Evolutionary conservation across 2,888 invertebrate species (phyloP).

Genomic region (Resseliella maxima): DNA sequence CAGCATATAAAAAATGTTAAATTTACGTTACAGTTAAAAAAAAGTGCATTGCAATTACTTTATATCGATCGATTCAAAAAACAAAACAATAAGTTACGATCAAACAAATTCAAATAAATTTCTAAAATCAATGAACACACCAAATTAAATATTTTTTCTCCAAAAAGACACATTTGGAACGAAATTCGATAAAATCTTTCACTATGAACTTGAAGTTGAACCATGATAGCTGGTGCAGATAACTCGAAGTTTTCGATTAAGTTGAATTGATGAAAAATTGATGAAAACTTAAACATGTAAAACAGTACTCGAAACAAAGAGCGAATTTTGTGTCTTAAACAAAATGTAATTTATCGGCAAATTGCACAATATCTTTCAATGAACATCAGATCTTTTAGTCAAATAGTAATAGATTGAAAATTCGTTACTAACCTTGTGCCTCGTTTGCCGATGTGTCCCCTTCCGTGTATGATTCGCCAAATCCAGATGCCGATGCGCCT

Average conservation of each 20-base stretch:
- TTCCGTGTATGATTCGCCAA: slow-evolving; percentile 58
- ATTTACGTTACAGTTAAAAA: background rate
- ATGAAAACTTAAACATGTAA: slow-evolving; percentile 45
- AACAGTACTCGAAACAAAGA: slow-evolving; percentile 57
- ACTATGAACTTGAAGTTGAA: too few species aligned
- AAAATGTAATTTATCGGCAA: background rate
- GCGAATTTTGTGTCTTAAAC: background rate
- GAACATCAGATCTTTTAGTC: slow-evolving; percentile 55
- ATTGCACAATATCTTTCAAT: slow-evolving; percentile 56
- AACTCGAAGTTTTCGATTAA: background rate
- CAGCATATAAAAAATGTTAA: background rate
- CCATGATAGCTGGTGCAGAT: background rate
- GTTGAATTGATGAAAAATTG: background rate
- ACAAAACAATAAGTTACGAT: too few species aligned
- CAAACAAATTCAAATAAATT: too few species aligned
- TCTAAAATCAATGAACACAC: too few species aligned
- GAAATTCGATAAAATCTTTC: too few species aligned
- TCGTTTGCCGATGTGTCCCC: slow-evolving; percentile 67
- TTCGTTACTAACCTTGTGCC: slow-evolving; percentile 68
- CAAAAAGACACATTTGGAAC: too few species aligned
- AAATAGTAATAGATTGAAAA: slow-evolving; percentile 57
- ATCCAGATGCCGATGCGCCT: slow-evolving; percentile 59
- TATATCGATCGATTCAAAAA: too few species aligned
- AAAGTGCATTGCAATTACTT: background rate
- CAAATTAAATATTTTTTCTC: too few species aligned